Base-by-base conservation (phyloP, 2,888 invertebrate genomes). In the Polydrusus tereticollis region DNA sequence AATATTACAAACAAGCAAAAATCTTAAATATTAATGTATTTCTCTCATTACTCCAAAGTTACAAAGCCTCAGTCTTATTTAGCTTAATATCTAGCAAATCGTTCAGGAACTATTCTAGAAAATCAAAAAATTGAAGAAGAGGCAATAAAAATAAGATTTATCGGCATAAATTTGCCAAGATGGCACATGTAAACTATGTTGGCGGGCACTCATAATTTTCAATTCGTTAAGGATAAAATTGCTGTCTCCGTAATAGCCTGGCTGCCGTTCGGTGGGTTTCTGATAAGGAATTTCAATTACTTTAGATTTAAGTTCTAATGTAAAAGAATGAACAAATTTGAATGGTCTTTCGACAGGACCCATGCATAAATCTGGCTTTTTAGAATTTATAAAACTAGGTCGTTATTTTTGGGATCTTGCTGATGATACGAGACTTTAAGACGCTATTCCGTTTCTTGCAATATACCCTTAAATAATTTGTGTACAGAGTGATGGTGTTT, bases 211-310 rank as follows among this genome's bases (percentile, higher is more conserved):
- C 41, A 63, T 63, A 63, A 63, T 47, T 63, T 47, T 63, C 47
- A 45, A 26, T 63, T 63, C 47, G 33, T 63, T 50, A 63, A 63
- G 47, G 47, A 29, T 21, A 41, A 47, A 33, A 33, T 45, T 18
- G 62, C 47, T 50, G 29, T 47, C 63, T 18, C 29, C 47, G 50
- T 45, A 63, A 63, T 47, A 45, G 60, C 60, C 45, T 21, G 26
- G 16, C 29, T 29, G 52, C 43, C 60, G 63, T 60, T 67, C 60
- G 71, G 71, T 60, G 52, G 59, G 50, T 52, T 63, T 52, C 63
- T 55, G 72, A 72, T 72, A 72, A 72, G 72, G 64, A 72, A 72
- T 72, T 72, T 68, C 72, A 72, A 72, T 72, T 72, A 72, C 62
- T 70, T 62, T 55, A 58, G 58, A 57, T 57, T 70, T 70, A 64